These are phyloP conservation scores for Euzetes globulus DNA, from an alignment of 2,888 invertebrate species.

Conservation along the genomic window DNA sequence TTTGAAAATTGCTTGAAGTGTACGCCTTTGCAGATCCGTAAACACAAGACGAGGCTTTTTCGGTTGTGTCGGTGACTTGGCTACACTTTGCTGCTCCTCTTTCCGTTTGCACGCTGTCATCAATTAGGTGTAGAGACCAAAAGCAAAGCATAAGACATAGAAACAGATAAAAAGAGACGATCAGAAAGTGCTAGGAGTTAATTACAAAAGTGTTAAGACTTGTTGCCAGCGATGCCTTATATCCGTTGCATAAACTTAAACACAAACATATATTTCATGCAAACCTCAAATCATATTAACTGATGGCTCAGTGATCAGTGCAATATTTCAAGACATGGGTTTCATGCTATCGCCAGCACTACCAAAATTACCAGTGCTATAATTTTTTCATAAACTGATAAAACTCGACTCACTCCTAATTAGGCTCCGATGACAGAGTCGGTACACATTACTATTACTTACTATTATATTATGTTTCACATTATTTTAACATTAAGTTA, in stretches of 20 bases:
- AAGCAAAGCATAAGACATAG: conserved; percentile 23
- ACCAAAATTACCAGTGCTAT: background rate
- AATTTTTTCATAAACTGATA: background rate
- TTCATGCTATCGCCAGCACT: background rate
- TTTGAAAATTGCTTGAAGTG: conserved; percentile 99
- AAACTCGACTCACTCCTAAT: background rate
- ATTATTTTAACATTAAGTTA: background rate
- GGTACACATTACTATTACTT: background rate
- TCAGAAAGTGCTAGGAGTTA: conserved; percentile 30
- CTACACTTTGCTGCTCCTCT: conserved; percentile 59
- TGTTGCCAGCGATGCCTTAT: conserved; percentile 15
- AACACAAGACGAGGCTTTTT: conserved; percentile 99
- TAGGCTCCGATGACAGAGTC: background rate
- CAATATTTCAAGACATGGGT: background rate
- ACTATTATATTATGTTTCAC: background rate
- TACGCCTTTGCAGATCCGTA: conserved; percentile 99
- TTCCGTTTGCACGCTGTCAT: conserved; percentile 83
- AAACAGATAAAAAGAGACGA: conserved; percentile 28
- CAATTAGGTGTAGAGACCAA: conserved; percentile 37
- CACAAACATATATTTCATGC: background rate
- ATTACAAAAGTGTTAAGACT: conserved; percentile 17
- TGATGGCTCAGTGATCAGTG: background rate
- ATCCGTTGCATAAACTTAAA: background rate
- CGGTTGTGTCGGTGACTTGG: conserved; percentile 56
- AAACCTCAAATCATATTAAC: background rate